A percentile compares a stretch with the other conserved stretches of the same genome.
Conservation (phyloP, 23 tunicate genomes). For the Trididemnum clinides region DNA sequence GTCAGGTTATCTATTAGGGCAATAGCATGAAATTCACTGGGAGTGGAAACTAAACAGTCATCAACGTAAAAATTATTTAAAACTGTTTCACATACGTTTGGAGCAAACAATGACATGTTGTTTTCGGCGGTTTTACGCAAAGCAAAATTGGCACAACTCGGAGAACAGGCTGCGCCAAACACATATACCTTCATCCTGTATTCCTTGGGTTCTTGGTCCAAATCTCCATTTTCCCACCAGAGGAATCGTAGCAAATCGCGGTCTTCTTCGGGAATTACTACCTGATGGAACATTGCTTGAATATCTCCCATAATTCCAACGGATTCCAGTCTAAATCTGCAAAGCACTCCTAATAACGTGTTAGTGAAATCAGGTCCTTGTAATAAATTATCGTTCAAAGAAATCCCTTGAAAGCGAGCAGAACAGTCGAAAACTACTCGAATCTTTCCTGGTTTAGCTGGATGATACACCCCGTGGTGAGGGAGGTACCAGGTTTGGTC, state of each 20-base stretch:
- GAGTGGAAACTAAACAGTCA: constrained; percentile 31
- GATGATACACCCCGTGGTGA: constrained; percentile 50
- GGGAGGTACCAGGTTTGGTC: constrained; percentile 39
- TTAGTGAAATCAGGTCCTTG: constrained; percentile 48
- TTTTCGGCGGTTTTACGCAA: constrained; percentile 31
- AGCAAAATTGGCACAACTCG: constrained; percentile 47
- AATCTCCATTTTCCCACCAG: constrained; percentile 53
- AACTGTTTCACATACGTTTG: constrained; percentile 7
- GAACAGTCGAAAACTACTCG: constrained; percentile 44
- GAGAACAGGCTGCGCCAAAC: constrained; percentile 63
- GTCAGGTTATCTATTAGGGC: background rate
- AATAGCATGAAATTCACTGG: background rate
- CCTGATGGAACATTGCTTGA: constrained; percentile 20
- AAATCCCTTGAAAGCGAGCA: constrained; percentile 15
- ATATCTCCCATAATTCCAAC: constrained; percentile 37
- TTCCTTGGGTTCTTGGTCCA: constrained; percentile 6
- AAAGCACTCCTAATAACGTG: constrained; percentile 28
- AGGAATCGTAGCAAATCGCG: constrained; percentile 33
- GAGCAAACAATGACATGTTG: constrained; percentile 3
- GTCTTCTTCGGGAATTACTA: constrained; percentile 28
- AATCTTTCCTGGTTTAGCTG: constrained; percentile 30
- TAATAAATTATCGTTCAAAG: constrained; percentile 9
- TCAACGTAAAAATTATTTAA: constrained; percentile 45
- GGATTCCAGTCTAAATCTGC: constrained; percentile 24
- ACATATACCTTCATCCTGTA: constrained; percentile 34